A percentile compares a stretch with the other conserved stretches of the same genome.
Evolutionary conservation across 2,797 vertebrate genomes (phyloP).

Genomic region (Acipenser ruthenus): DNA sequence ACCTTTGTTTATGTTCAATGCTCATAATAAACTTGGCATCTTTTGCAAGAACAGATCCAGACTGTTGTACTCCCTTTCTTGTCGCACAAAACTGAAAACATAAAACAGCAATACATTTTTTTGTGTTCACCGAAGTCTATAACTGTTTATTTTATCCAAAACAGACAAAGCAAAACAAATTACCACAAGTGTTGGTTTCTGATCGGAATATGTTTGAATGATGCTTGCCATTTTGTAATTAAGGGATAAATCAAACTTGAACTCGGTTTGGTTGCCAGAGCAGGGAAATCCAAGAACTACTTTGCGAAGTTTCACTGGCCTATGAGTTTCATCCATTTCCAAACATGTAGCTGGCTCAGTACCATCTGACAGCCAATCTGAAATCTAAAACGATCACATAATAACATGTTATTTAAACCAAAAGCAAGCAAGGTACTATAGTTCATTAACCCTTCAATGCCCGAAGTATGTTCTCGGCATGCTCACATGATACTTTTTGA

Average conservation of each 20-base stretch:
- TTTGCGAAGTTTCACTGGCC: slow-evolving; percentile 91
- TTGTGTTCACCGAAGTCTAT: slow-evolving; percentile 19
- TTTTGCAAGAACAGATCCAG: slow-evolving; percentile 82
- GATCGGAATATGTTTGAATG: slow-evolving; percentile 88
- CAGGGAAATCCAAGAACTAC: slow-evolving; percentile 89
- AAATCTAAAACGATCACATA: slow-evolving; percentile 60
- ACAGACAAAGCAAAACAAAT: slow-evolving; percentile 20
- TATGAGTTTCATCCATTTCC: slow-evolving; percentile 84
- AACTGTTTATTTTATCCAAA: background rate
- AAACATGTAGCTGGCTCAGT: slow-evolving; percentile 72
- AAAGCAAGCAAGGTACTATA: background rate
- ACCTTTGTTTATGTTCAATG: slow-evolving; percentile 85
- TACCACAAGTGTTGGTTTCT: slow-evolving; percentile 91
- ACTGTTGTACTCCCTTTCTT: slow-evolving; percentile 91
- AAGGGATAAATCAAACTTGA: slow-evolving; percentile 91
- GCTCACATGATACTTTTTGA: too few species aligned
- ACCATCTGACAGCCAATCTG: slow-evolving; percentile 87
- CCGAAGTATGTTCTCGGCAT: too few species aligned
- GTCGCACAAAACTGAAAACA: slow-evolving; percentile 88
- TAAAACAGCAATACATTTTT: slow-evolving; percentile 27
- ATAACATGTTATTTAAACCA: slow-evolving; percentile 3
- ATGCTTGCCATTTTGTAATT: slow-evolving; percentile 89
- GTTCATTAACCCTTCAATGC: background rate
- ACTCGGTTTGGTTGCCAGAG: slow-evolving; percentile 77
- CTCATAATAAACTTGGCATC: slow-evolving; percentile 83